Base-by-base conservation (phyloP, 1,140 invertebrate genomes). In the Brachionus koreanus region DNA sequence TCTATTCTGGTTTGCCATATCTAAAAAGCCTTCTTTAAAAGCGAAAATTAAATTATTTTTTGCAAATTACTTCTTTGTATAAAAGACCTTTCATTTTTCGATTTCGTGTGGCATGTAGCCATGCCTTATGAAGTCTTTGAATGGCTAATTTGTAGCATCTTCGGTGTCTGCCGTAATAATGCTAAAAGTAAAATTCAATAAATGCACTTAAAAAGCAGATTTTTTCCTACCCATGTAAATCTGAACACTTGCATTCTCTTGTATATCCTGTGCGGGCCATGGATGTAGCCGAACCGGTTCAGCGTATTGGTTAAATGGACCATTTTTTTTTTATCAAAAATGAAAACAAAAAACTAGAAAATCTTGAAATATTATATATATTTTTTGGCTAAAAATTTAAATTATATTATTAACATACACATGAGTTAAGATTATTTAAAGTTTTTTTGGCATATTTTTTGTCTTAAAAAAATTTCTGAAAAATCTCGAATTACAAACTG, bases 1-100 rank as follows among this genome's bases (percentile, higher is more conserved):
- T 82, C 79, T 12, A 82, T 42, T 67, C 79, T 63, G 7, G 79
- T 82, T 79, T 79, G 76, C 76, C 76, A 79, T 61, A 79, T 79
- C 76, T 79, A 13, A 39, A 69, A 39, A 37, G 39, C 42, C 35
- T 25, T 65, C 7, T 75, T 43, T 52, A 23, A 52, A 6, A 57
- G 12, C 12, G 49, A 37, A 72, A 69, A 42, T 19, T 72, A 25
- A 9, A 5, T 29, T 42, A 0, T 39, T 3, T 9, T 33, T 49
- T n/a, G n/a, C n/a, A 57, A 35, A 77, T 35, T 61, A 79, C 76
- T 49, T 79, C 76, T 65, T 79, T 79, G 49, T 79, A 79, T 65
- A 79, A 61, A 65, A 79, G 49, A 33, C 76, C 39, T 79, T 79
- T 79, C 61, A 79, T 79, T 29, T 79, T 79, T 42, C 76, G 52